Evolutionary conservation across 2,797 vertebrate species (phyloP), one percentile per base, ranked within the genome.

Genomic region (Poecilia gillii): DNA sequence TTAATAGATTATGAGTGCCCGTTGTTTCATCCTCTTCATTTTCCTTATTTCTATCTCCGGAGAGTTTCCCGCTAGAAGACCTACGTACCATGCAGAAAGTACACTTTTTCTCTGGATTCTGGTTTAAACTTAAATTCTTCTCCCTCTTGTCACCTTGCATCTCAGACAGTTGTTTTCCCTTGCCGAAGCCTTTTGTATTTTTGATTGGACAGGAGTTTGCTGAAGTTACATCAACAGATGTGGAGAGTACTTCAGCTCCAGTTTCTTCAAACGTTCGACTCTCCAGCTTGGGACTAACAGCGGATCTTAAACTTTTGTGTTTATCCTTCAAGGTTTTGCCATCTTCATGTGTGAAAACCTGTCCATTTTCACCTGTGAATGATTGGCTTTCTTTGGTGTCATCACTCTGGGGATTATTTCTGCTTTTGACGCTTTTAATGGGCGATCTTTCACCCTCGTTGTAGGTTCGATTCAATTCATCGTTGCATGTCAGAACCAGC

Each of bases 401-500:
- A 47, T 81, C 39, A 18, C 28, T 46, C 28, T 72, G 47, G 3
- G 39, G 31, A 72, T 45, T n/a, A 23, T 74, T 78, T 75, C 13
- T 72, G 31, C 57, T 80, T 66, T 72, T 25, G 25, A 74, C 46
- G 59, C 33, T 74, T 74, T 82, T 79, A 43, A n/a, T 57, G 36
- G 87, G 57, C 2, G 36, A 25, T 57, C 72, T 72, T 76, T 31
- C 79, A 25, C 90, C 84, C 71, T 92, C 93, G 1, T 33, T 6
- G 6, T 92, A 92, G 47, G 57, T 89, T 85, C 78, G 85, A 87
- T 81, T 91, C 7, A 93, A 39, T 83, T 91, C 91, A 43, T 95
- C 92, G 0, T 81, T 84, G 72, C 90, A 87, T 62, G 94, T 93
- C 82, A 94, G 83, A 86, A 92, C 85, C 72, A 90, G 57, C 81